Conservation (phyloP, 2,888 invertebrate genomes). For the Pseudococcus viburni region DNA sequence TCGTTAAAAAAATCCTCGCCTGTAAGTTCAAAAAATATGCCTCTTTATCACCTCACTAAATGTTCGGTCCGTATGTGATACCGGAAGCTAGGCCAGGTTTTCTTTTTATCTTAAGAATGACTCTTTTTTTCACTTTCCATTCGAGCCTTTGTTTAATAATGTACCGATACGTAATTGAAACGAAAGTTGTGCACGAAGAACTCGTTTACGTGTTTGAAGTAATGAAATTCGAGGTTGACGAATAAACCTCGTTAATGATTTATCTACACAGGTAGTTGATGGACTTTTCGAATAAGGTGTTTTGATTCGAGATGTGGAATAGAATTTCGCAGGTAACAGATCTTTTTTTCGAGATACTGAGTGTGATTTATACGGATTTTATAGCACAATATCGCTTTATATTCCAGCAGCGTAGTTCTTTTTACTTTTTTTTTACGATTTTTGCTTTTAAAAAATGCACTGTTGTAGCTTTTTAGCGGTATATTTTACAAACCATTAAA, state of each 20-base stretch:
- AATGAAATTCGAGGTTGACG: conserved; percentile 17
- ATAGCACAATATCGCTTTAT: neutral
- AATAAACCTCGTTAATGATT: neutral
- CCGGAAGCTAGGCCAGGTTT: neutral
- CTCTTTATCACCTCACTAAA: neutral
- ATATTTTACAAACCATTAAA: conserved; percentile 38
- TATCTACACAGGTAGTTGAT: neutral
- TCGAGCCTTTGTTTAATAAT: neutral
- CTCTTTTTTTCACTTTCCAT: conserved; percentile 2
- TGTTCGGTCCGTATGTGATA: neutral
- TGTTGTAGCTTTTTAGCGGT: neutral
- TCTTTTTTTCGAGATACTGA: neutral
- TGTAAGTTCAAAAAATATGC: conserved; percentile 5
- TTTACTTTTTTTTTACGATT: conserved; percentile 20
- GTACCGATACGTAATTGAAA: neutral
- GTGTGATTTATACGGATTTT: neutral
- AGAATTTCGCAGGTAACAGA: too few relatives aligned
- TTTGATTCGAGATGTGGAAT: too few relatives aligned
- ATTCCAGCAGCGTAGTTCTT: neutral
- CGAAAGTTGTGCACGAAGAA: conserved; percentile 25
- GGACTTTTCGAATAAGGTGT: neutral
- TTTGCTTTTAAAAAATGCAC: neutral
- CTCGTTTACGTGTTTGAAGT: neutral
- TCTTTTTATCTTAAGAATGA: neutral
- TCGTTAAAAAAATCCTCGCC: conserved; percentile 24